A percentile compares a stretch with the other conserved stretches of the same genome.
Evolutionary conservation across 2,797 vertebrate genomes (phyloP).

Genomic region (Bovichtus variegatus): DNA sequence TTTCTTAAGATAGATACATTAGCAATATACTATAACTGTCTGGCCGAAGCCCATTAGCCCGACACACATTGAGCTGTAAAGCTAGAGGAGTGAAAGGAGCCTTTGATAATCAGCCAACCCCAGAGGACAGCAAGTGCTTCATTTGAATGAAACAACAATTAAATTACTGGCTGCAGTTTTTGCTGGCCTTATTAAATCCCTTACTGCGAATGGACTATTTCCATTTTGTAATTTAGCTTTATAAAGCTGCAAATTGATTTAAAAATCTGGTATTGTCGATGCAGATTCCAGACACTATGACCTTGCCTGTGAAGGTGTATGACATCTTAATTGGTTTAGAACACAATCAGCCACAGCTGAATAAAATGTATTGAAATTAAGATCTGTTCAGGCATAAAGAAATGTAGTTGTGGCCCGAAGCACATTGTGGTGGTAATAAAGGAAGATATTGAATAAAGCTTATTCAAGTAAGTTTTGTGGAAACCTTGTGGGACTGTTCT

Average conservation of each 20-base stretch:
- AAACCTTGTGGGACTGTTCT: constrained; percentile 17
- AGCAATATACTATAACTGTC: constrained; percentile 64
- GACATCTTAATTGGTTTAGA: constrained; percentile 66
- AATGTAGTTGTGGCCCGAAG: constrained; percentile 20
- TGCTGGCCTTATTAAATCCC: constrained; percentile 68
- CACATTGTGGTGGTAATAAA: constrained; percentile 55
- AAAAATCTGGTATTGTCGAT: constrained; percentile 56
- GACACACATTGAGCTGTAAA: constrained; percentile 54
- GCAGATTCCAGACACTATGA: constrained; percentile 48
- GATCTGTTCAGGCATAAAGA: constrained; percentile 51
- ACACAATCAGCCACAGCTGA: constrained; percentile 43
- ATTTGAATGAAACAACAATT: constrained; percentile 82
- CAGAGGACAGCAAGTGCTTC: constrained; percentile 69
- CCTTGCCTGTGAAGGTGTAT: constrained; percentile 66
- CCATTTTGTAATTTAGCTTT: constrained; percentile 64
- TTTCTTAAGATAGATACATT: constrained; percentile 59
- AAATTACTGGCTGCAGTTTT: constrained; percentile 71
- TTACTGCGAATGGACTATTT: constrained; percentile 64
- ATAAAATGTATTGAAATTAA: constrained; percentile 43
- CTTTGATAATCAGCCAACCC: constrained; percentile 72
- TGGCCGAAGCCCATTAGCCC: constrained; percentile 65
- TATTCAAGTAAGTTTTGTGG: constrained; percentile 34
- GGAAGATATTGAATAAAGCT: constrained; percentile 24
- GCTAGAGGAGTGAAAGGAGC: constrained; percentile 57
- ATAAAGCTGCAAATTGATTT: constrained; percentile 68